Evolutionary conservation across 2,113 vertebrate genomes (phyloP).

Genomic region (Nycticorax nycticorax): DNA sequence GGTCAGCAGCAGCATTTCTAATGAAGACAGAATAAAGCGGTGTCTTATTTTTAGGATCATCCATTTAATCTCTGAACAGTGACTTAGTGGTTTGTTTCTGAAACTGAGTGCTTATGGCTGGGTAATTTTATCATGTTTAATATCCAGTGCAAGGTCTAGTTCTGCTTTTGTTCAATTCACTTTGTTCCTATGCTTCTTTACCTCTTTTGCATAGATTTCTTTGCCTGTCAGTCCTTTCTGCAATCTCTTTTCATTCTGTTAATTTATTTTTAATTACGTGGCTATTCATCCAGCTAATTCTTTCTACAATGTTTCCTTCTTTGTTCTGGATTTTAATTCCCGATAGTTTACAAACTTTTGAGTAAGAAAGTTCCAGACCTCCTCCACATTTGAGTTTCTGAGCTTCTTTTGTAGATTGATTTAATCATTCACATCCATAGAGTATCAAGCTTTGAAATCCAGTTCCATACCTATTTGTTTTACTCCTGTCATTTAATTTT

Average conservation of each 20-base stretch:
- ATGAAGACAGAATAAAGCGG: not conserved
- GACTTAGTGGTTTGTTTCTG: not conserved
- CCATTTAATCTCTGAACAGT: not conserved
- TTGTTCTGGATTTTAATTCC: not conserved
- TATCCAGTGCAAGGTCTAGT: not conserved
- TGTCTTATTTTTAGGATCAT: not conserved
- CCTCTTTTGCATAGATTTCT: not conserved
- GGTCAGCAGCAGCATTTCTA: not conserved
- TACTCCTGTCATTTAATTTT: not conserved
- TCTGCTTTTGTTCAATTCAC: not conserved
- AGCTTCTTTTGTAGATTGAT: not conserved
- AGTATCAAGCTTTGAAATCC: not conserved
- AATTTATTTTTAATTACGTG: not conserved
- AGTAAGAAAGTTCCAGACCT: not conserved
- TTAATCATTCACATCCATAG: not conserved
- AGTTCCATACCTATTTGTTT: not conserved
- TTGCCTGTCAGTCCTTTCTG: not conserved
- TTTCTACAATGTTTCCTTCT: not conserved
- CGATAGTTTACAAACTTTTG: not conserved
- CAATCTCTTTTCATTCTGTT: not conserved
- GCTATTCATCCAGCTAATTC: not conserved
- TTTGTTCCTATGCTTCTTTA: not conserved
- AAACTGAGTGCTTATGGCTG: not conserved
- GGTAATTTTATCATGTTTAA: not conserved
- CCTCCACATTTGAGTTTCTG: not conserved